These are phyloP conservation scores for Sinocyclocheilus maitianheensis DNA, from an alignment of 2,113 vertebrate genomes.

Conservation along the genomic window DNA sequence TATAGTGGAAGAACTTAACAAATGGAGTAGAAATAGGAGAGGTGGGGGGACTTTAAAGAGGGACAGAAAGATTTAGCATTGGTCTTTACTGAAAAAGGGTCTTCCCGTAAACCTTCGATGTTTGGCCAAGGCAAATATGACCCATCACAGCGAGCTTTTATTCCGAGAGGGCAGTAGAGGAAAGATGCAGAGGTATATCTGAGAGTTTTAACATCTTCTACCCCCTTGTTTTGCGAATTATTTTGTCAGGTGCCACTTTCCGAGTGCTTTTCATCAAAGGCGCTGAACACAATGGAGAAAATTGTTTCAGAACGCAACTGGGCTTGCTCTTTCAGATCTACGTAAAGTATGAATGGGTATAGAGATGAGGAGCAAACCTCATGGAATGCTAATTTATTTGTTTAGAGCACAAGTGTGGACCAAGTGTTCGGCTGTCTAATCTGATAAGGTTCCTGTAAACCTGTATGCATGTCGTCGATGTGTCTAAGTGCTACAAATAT, in stretches of 20 bases:
- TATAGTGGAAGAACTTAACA: conserved; percentile 74
- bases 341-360: conserved; percentile 58
- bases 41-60: conserved; percentile 67
- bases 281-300: conserved; percentile 64
- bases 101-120: conserved; percentile 48
- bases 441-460: conserved; percentile 45
- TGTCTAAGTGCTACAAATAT: not conserved
- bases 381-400: conserved; percentile 71
- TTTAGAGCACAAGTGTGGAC: conserved; percentile 49
- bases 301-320: conserved; percentile 66
- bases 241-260: conserved; percentile 34
- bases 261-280: conserved; percentile 52
- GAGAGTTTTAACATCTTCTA: conserved; percentile 54
- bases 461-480: not conserved
- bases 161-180: conserved; percentile 59
- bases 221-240: conserved; percentile 57
- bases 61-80: conserved; percentile 48
- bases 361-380: conserved; percentile 25
- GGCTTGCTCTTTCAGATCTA: conserved; percentile 64
- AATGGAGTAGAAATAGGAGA: conserved; percentile 65
- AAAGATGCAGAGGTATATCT: conserved; percentile 60
- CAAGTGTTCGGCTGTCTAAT: conserved; percentile 51
- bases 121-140: conserved; percentile 59
- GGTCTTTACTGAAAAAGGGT: conserved; percentile 62
- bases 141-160: conserved; percentile 46